Evolutionary conservation across 2,797 vertebrate species (phyloP).

Genomic region (Propithecus deckenii): DNA sequence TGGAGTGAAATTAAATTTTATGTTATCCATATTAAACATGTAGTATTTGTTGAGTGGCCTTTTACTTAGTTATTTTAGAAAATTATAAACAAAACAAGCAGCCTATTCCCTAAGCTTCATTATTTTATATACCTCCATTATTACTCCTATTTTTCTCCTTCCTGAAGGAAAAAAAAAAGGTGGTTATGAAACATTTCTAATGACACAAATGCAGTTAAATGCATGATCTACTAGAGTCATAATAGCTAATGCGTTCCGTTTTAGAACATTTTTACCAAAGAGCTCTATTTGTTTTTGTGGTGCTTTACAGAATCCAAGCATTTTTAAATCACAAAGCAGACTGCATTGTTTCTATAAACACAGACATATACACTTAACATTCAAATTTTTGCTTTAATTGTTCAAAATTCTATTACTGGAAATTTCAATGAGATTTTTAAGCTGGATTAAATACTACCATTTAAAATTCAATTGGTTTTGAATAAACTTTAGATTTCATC

Average conservation of each 20-base stretch:
- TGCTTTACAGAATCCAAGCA: not conserved
- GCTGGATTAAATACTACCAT: not conserved
- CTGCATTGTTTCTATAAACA: not conserved
- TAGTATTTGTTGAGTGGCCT: not conserved
- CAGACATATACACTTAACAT: not conserved
- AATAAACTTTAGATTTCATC: not conserved
- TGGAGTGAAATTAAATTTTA: not conserved
- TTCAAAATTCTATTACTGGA: not conserved
- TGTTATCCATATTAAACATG: not conserved
- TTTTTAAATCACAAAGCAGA: not conserved
- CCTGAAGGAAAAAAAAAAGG: not conserved
- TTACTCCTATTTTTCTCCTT: slow-evolving; percentile 2
- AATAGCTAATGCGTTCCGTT: not conserved
- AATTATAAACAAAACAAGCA: not conserved
- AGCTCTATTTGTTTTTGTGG: not conserved
- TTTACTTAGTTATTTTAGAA: not conserved
- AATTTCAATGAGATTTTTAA: not conserved
- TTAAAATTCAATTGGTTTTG: not conserved
- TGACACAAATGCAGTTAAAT: slow-evolving; percentile 39
- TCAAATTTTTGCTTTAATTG: not conserved
- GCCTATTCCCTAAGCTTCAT: not conserved
- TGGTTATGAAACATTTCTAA: not conserved
- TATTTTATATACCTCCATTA: not conserved
- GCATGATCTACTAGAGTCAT: not conserved
- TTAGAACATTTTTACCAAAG: not conserved